Conservation (phyloP, 2,797 vertebrate species). For the Aulostomus chinensis region DNA sequence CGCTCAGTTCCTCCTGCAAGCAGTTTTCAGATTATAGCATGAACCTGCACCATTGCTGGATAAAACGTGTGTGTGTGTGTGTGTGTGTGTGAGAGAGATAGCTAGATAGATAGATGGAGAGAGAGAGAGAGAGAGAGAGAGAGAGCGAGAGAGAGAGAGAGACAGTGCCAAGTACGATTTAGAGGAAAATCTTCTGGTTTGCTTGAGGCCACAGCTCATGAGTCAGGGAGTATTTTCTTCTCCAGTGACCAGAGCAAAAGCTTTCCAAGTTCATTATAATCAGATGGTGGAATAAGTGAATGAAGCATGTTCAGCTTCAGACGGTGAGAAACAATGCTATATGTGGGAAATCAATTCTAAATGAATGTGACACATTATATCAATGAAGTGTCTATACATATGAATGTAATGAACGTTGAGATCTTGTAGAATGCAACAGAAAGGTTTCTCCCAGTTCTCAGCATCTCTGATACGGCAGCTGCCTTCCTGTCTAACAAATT, state of each 20-base stretch:
- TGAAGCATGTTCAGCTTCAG: background rate
- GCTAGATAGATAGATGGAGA: no score
- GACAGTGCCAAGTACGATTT: background rate
- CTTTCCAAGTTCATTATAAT: background rate
- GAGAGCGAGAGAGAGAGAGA: no score
- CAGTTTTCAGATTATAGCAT: slow-evolving; percentile 11
- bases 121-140: no score
- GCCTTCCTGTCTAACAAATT: slow-evolving; percentile 18
- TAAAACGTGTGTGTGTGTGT: background rate
- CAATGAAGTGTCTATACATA: no score
- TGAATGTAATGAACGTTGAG: no score
- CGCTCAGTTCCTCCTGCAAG: slow-evolving; percentile 89
- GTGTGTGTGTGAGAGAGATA: background rate
- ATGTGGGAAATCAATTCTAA: no score
- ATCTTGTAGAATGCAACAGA: no score
- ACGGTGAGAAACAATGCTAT: background rate
- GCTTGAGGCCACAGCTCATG: background rate
- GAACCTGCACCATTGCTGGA: slow-evolving; percentile 3
- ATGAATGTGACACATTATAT: no score
- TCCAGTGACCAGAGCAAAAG: background rate
- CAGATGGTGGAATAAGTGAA: background rate
- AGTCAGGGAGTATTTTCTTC: background rate
- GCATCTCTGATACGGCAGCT: background rate
- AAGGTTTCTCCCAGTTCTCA: background rate
- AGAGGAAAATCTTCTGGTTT: background rate